phyloP scores from a whole-genome alignment of 2,113 vertebrate genomes.

The Saccopteryx leptura region DNA sequence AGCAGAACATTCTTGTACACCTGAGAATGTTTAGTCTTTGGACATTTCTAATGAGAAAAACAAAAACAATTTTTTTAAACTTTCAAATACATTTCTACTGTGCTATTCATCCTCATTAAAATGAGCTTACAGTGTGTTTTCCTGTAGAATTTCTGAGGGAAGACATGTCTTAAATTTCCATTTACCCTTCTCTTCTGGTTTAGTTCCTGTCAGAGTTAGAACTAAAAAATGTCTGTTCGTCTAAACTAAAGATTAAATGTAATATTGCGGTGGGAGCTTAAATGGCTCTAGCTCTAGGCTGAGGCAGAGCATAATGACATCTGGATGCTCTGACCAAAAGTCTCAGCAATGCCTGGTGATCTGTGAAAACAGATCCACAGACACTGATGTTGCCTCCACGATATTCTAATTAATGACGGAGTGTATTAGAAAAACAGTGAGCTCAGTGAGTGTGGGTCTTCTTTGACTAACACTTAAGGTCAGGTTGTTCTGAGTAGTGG shows the following conservation, averaged over 20 bases:
- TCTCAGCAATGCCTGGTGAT: neutral
- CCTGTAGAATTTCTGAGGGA: neutral
- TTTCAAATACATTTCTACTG: neutral
- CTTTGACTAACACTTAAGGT: neutral
- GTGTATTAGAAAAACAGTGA: neutral
- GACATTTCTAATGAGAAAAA: neutral
- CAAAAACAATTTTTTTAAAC: neutral
- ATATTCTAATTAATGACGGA: neutral
- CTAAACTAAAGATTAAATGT: neutral
- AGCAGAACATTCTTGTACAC: neutral
- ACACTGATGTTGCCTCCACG: neutral
- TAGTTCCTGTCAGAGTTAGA: neutral
- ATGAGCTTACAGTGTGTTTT: neutral
- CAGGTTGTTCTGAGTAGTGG: neutral
- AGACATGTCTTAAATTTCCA: neutral
- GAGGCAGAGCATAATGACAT: neutral
- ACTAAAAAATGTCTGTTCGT: neutral
- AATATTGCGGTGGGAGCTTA: neutral
- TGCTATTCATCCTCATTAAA: neutral
- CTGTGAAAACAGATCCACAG: neutral
- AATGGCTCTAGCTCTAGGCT: neutral
- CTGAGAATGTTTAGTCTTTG: neutral
- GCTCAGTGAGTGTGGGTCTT: neutral
- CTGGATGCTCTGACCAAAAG: neutral
- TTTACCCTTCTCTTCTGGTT: neutral